phyloP scores from a whole-genome alignment of 64 coral and sea anemone genomes.

The Montipora capricornis region DNA sequence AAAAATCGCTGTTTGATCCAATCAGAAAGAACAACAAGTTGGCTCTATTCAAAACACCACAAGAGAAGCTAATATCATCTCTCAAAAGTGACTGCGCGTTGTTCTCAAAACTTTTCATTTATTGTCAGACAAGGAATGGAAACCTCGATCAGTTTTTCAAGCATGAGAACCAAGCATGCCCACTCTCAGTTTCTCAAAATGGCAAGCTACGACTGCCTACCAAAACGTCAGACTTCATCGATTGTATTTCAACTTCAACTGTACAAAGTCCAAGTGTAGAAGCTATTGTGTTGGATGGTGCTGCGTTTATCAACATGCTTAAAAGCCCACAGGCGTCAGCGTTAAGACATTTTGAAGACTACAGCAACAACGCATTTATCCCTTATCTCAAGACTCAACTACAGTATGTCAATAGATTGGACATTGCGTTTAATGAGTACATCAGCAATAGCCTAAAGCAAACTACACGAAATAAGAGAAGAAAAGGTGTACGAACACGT shows the following conservation, averaged over 20 bases:
- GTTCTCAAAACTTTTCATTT: conserved; percentile 41
- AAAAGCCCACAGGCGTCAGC: not conserved
- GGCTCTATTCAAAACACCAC: not conserved
- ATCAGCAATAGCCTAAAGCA: conserved; percentile 57
- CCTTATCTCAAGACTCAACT: conserved; percentile 58
- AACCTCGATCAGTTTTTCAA: no score
- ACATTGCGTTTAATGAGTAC: conserved; percentile 67
- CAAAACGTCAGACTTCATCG: no score
- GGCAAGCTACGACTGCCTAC: no score
- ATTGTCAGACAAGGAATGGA: no score
- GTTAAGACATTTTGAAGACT: conserved; percentile 31
- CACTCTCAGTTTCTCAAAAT: no score
- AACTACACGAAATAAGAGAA: conserved; percentile 62
- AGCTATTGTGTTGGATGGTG: no score
- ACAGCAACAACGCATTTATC: conserved; percentile 48
- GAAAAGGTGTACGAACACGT: conserved; percentile 51
- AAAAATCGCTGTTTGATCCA: not conserved
- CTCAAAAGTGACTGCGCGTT: conserved; percentile 8
- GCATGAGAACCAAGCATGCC: no score
- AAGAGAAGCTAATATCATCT: not conserved
- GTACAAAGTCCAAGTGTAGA: no score
- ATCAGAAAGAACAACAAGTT: conserved; percentile 37
- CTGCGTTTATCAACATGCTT: no score
- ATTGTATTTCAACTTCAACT: no score
- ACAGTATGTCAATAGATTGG: conserved; percentile 13